Evolutionary conservation across 2,113 vertebrate genomes (phyloP).

Genomic region (Paramisgurnus dabryanus): DNA sequence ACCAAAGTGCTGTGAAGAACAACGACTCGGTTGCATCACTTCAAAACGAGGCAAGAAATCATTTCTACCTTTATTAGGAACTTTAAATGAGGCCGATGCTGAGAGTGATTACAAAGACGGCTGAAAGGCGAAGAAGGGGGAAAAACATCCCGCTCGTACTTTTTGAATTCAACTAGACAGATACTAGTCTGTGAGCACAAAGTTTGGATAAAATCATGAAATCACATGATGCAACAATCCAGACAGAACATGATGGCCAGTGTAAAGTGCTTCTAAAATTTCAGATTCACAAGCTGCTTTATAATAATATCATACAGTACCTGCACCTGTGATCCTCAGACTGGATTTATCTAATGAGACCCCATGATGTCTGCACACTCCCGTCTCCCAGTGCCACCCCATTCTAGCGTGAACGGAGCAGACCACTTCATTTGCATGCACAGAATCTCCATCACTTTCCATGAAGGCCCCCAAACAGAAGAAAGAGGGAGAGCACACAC

Average conservation of each 20-base stretch:
- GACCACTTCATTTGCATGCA: conserved; percentile 68
- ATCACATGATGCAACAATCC: background rate
- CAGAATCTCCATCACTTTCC: conserved; percentile 64
- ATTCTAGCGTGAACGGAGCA: conserved; percentile 57
- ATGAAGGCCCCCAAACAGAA: conserved; percentile 61
- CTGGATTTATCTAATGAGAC: conserved; percentile 74
- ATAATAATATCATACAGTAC: conserved; percentile 66
- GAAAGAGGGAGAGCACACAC: conserved; percentile 33
- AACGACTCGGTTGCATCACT: conserved; percentile 26
- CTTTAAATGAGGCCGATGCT: conserved; percentile 39
- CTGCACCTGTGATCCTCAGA: conserved; percentile 65
- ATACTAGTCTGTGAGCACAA: background rate
- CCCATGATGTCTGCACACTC: conserved; percentile 65
- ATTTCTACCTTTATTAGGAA: conserved; percentile 26
- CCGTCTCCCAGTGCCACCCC: conserved; percentile 56
- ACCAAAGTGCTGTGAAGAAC: background rate
- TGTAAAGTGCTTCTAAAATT: conserved; percentile 30
- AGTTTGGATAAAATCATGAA: conserved; percentile 14
- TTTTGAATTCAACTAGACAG: conserved; percentile 2
- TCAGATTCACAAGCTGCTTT: conserved; percentile 52
- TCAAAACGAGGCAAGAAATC: conserved; percentile 18
- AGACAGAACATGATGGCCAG: background rate
- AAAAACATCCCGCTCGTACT: background rate
- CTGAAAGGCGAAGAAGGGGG: background rate
- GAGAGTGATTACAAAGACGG: conserved; percentile 47